Percentiles rank a stretch among this genome's conserved stretches.
phyloP scores from a whole-genome alignment of 2,113 vertebrate species.

The Sminthopsis crassicaudata region DNA sequence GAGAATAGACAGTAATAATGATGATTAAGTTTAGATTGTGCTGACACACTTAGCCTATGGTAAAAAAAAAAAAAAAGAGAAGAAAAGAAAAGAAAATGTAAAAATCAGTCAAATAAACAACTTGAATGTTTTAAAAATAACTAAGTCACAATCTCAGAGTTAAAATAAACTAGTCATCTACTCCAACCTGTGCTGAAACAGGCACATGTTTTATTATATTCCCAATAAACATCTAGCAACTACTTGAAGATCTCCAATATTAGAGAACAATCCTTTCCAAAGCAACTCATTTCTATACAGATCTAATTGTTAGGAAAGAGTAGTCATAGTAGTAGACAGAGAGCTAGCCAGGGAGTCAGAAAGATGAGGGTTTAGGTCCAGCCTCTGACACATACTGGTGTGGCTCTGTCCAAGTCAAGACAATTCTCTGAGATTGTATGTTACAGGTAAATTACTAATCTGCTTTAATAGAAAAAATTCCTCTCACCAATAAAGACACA shows the following conservation, averaged over 20 bases:
- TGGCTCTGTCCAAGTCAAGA: not conserved
- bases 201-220: not conserved
- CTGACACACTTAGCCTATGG: conserved; percentile 8
- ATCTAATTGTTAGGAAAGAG: not conserved
- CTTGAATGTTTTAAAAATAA: not conserved
- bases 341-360: not conserved
- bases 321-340: not conserved
- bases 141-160: not conserved
- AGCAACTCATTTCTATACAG: not conserved
- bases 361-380: not conserved
- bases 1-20: not conserved
- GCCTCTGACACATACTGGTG: not conserved
- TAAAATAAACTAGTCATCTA: not conserved
- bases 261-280: not conserved
- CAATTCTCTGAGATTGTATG: not conserved
- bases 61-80: not conserved
- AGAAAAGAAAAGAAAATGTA: not conserved
- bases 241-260: not conserved
- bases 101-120: not conserved
- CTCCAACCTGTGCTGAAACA: not conserved
- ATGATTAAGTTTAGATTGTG: not conserved
- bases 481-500: not conserved
- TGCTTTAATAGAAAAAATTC: not conserved
- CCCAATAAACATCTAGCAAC: not conserved
- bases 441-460: not conserved